Evolutionary conservation across 2,888 invertebrate species (phyloP).

Genomic region (Dicycla oo): DNA sequence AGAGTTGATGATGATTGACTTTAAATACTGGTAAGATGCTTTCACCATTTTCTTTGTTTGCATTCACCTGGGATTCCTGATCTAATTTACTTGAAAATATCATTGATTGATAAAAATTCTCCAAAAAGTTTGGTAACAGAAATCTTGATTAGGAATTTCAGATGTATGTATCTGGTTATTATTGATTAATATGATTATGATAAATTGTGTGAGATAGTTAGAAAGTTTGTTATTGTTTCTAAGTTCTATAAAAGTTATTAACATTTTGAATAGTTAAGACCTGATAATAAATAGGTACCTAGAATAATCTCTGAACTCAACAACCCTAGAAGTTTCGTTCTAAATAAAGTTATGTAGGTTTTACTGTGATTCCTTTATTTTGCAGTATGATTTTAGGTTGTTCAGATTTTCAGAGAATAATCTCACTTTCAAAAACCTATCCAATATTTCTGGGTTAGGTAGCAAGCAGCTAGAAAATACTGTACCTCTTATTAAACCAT

Average conservation of each 20-base stretch:
- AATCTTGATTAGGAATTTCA: conserved; percentile 14
- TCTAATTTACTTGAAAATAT: conserved; percentile 7
- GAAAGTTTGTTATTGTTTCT: conserved; percentile 46
- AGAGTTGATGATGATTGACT: conserved; percentile 81
- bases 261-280: conserved; percentile 4
- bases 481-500: not conserved
- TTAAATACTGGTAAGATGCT: conserved; percentile 36
- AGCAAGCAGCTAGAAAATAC: conserved; percentile 15
- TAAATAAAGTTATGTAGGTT: not conserved
- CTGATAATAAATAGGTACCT: not conserved
- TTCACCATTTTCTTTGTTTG: conserved; percentile 19
- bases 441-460: not conserved
- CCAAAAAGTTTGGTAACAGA: not conserved
- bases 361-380: not conserved
- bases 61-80: conserved; percentile 20
- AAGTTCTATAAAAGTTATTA: conserved; percentile 47
- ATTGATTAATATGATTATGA: conserved; percentile 16
- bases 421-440: not conserved
- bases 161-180: conserved; percentile 18
- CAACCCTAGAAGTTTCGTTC: not conserved
- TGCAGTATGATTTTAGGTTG: not conserved
- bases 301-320: not conserved
- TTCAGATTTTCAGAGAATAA: not conserved
- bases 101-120: conserved; percentile 9
- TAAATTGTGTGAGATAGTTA: conserved; percentile 42